Evolutionary conservation across 1,140 invertebrate genomes (phyloP).

Genomic region (Drosophila nasuta): DNA sequence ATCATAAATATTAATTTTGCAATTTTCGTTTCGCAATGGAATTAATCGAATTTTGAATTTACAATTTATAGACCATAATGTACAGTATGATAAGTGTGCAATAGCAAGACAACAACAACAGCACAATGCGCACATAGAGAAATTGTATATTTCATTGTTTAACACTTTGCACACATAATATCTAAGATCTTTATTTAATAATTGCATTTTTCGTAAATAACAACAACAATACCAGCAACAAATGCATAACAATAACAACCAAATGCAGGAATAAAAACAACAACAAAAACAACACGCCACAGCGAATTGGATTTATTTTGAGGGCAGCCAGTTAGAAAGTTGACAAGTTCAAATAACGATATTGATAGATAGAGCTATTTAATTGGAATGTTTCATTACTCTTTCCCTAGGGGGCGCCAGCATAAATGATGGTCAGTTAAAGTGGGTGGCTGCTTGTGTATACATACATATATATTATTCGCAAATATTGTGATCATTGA

Average conservation of each 20-base stretch:
- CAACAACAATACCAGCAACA: conserved; percentile 47
- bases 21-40: conserved; percentile 70
- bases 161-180: conserved; percentile 65
- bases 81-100: conserved; percentile 57
- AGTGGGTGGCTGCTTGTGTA: too few relatives aligned
- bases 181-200: conserved; percentile 70
- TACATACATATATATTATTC: too few relatives aligned
- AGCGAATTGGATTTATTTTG: background rate
- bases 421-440: too few relatives aligned
- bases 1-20: conserved; percentile 75
- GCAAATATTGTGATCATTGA: too few relatives aligned
- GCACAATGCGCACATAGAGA: conserved; percentile 35
- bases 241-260: conserved; percentile 70
- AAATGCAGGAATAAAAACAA: conserved; percentile 43
- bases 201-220: conserved; percentile 77
- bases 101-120: conserved; percentile 29
- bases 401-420: too few relatives aligned
- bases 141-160: conserved; percentile 67
- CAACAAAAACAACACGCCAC: conserved; percentile 24
- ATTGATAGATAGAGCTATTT: too few relatives aligned
- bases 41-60: conserved; percentile 54
- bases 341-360: background rate
- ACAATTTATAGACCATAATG: conserved; percentile 72
- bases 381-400: too few relatives aligned
- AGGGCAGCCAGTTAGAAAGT: background rate